Evolutionary conservation across 2,888 invertebrate species (phyloP).

Genomic region (Spatulosminthurus flaviceps): DNA sequence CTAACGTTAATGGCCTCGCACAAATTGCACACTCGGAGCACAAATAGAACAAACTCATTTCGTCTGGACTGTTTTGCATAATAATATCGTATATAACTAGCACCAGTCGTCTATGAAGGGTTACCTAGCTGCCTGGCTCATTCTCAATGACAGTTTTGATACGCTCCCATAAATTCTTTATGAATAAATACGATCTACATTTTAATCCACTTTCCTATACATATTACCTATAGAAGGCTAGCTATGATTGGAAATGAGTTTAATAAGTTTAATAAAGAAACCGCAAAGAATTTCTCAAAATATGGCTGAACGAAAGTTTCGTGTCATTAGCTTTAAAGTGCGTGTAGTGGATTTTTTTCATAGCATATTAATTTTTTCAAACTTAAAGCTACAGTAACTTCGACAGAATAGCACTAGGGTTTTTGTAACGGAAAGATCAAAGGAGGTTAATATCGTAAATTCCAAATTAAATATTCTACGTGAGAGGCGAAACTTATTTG

Average conservation of each 20-base stretch:
- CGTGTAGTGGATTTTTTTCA: background rate
- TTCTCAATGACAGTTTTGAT: too few species aligned
- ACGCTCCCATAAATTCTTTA: background rate
- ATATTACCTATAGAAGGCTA: background rate
- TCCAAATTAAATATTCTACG: background rate
- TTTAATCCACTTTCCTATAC: constrained; percentile 8
- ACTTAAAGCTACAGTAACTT: too few species aligned
- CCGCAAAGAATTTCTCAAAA: background rate
- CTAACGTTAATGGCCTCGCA: too few species aligned
- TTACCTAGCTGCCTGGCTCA: too few species aligned
- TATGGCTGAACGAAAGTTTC: background rate
- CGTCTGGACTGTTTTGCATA: too few species aligned
- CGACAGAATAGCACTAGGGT: background rate
- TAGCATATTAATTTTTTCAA: too few species aligned
- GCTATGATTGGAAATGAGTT: background rate
- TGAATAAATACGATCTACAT: background rate
- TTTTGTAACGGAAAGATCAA: background rate
- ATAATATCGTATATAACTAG: too few species aligned
- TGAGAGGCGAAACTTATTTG: constrained; percentile 7
- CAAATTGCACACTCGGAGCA: too few species aligned
- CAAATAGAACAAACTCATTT: too few species aligned
- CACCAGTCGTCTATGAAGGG: too few species aligned
- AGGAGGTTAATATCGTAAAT: constrained; percentile 15
- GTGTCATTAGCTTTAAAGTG: background rate
- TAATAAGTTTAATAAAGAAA: background rate